Base-by-base conservation (phyloP, 2,888 invertebrate genomes). In the Leptopterna dolabrata region DNA sequence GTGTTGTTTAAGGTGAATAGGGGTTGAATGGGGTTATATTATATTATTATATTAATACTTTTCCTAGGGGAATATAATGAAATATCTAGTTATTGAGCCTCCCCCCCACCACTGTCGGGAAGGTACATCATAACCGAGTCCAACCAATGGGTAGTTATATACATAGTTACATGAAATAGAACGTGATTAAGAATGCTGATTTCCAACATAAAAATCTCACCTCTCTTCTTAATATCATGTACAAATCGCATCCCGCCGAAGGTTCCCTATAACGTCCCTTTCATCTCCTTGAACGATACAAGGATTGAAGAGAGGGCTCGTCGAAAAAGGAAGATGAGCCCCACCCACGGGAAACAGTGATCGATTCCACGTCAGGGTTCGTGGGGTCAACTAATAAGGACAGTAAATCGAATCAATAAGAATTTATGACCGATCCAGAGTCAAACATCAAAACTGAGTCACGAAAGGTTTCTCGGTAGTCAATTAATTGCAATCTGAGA, bases 341-440 rank as follows among this genome's bases (percentile, higher is more conserved):
- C 19, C 78, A 16, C 55, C 30, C 27, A 13, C 24, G n/a, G 55
- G 30, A 55, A 76, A 36, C 41, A 14, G 19, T 81, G 81, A 81
- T 81, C 55, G 81, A 81, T 81, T 51, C 30, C 27, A 1, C 45
- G 51, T n/a, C 47, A 11, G 76, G 78, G 81, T 81, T 51, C 11
- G 11, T 51, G 24, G 47, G 81, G 81, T 55, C 81, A 81, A 30
- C 55, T 81, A 81, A 81, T 78, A 78, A 78, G 78, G 11, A 45
- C 78, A 19, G 19, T 19, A 78, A 73, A 78, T 78, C 78, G 78
- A 78, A 78, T 78, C 78, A 78, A 78, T 81, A 81, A 47, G 30
- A 81, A 81, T 81, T 30, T 30, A 81, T 36, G 51, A 45, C 24
- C 47, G 80, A 47, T 80, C 0, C 47, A 0, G 13, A 36, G 51